phyloP scores from a whole-genome alignment of 2,888 invertebrate genomes.

The Caenorhabditis japonica region DNA sequence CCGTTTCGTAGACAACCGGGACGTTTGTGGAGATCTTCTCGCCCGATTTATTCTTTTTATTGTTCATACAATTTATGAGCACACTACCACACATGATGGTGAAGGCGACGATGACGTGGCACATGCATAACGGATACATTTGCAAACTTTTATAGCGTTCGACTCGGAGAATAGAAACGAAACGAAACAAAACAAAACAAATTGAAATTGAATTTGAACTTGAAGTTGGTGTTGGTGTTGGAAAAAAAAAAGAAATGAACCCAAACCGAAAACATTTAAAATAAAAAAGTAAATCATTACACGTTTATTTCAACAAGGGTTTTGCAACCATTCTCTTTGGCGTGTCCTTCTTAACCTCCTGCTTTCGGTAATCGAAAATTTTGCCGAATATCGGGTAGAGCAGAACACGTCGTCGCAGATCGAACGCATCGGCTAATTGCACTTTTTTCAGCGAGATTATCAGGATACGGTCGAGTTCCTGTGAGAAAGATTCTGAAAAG shows the following conservation, averaged over 20 bases:
- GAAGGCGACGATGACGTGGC: constrained; percentile 1
- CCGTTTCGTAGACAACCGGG: constrained; percentile 3
- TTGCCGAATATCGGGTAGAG: constrained; percentile 18
- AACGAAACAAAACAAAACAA: too few species aligned
- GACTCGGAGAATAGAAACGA: too few species aligned
- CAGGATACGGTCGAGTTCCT: constrained; percentile 17
- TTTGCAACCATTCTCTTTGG: too few species aligned
- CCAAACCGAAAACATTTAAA: too few species aligned
- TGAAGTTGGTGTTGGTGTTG: too few species aligned
- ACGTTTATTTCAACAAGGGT: too few species aligned
- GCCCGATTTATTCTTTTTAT: not conserved
- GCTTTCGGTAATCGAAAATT: constrained; percentile 17
- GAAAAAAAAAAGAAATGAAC: too few species aligned
- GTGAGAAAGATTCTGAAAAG: constrained; percentile 20
- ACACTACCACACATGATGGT: not conserved
- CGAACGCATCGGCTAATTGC: not conserved
- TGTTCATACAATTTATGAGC: not conserved
- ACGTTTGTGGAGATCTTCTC: not conserved
- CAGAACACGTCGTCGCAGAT: constrained; percentile 21
- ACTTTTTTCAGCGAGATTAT: constrained; percentile 21
- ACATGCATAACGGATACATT: constrained; percentile 1
- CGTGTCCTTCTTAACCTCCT: too few species aligned
- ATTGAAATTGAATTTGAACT: too few species aligned
- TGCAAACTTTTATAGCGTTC: not conserved
- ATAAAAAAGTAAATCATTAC: too few species aligned